Conservation (phyloP, 1,140 invertebrate species). For the Eubasilissa regina region DNA sequence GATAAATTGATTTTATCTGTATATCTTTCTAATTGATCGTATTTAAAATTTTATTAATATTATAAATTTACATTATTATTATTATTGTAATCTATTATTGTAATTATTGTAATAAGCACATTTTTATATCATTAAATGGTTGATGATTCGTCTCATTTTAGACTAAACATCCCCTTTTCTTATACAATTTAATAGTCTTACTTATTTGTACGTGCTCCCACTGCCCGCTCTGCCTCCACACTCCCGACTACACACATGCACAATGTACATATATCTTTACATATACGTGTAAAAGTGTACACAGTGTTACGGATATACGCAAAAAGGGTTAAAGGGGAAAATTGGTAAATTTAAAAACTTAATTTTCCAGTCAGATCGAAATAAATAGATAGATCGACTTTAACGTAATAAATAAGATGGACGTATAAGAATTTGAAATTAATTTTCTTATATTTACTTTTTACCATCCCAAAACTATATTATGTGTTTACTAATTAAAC, state of each 20-base stretch:
- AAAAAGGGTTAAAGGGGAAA: background rate
- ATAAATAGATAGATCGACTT: too few species aligned
- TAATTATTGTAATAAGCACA: too few species aligned
- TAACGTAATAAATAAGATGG: too few species aligned
- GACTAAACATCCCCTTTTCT: background rate
- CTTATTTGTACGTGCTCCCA: constrained; percentile 44
- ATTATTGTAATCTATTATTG: too few species aligned
- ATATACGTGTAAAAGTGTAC: background rate
- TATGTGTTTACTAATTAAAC: too few species aligned
- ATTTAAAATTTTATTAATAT: too few species aligned
- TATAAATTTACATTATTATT: too few species aligned
- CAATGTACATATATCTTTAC: background rate
- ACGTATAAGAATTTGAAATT: background rate
- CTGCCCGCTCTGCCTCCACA: constrained; percentile 11
- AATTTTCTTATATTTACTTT: background rate
- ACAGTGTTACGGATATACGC: background rate
- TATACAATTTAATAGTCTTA: constrained; percentile 45
- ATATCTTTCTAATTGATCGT: too few species aligned
- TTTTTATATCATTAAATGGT: background rate
- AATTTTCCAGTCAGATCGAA: background rate
- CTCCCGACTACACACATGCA: constrained; percentile 8
- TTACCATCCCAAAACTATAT: background rate
- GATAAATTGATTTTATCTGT: too few species aligned
- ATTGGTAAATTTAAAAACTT: background rate
- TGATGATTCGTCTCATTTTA: background rate